phyloP scores from a whole-genome alignment of 2,113 vertebrate genomes.

The Mirounga angustirostris region DNA sequence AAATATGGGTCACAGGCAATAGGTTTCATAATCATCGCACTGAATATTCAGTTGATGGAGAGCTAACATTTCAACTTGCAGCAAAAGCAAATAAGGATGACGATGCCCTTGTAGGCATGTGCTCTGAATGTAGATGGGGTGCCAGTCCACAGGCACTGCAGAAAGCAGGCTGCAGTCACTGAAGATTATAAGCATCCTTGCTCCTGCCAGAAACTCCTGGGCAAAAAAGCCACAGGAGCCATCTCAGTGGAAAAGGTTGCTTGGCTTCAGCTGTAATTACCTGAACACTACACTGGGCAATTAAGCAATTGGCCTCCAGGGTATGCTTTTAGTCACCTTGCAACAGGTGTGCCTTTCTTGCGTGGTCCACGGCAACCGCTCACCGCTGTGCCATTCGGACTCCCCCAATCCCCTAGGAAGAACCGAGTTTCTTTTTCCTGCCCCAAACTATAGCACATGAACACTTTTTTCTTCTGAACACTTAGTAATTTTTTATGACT shows the following conservation, averaged over 20 bases:
- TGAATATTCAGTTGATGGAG: background rate
- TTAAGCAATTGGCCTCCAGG: constrained; percentile 51
- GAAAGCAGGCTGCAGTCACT: constrained; percentile 55
- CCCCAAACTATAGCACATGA: background rate
- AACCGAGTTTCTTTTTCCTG: constrained; percentile 23
- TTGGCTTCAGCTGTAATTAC: constrained; percentile 65
- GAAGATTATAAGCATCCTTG: constrained; percentile 66
- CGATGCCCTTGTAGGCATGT: background rate
- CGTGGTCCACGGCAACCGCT: background rate
- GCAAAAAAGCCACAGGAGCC: constrained; percentile 68
- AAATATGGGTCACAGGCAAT: background rate
- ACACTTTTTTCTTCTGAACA: background rate
- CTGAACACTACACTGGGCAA: background rate
- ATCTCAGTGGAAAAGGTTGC: constrained; percentile 65
- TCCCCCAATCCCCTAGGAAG: background rate
- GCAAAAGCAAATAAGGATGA: constrained; percentile 29
- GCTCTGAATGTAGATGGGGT: background rate
- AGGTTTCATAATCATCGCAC: background rate
- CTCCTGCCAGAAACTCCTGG: constrained; percentile 32
- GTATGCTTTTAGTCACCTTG: constrained; percentile 46
- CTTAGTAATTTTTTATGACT: background rate
- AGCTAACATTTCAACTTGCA: background rate
- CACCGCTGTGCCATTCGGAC: no score
- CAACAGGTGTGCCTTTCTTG: background rate
- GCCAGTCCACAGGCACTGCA: background rate